These are phyloP conservation scores for Dione juno DNA, from an alignment of 2,888 invertebrate species.

Conservation along the genomic window DNA sequence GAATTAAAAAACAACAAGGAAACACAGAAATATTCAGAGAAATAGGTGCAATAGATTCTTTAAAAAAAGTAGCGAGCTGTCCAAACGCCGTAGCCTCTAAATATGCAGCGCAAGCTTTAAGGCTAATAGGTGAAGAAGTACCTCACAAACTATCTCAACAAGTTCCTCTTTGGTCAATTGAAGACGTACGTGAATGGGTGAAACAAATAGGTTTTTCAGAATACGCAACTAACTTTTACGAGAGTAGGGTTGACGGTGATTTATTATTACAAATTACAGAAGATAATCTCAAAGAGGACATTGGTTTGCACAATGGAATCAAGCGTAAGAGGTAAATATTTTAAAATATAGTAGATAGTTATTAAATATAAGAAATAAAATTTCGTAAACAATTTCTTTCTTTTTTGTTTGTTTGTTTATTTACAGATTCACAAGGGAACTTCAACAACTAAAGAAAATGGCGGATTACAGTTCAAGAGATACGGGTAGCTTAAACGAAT, in stretches of 20 bases:
- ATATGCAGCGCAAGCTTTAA: conserved; percentile 95
- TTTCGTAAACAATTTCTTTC: too few relatives aligned
- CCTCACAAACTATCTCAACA: conserved; percentile 99
- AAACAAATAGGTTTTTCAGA: conserved; percentile 97
- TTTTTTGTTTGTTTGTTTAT: too few relatives aligned
- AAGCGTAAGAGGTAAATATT: conserved; percentile 89
- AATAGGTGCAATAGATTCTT: conserved; percentile 96
- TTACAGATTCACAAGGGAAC: conserved; percentile 93
- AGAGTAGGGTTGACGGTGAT: conserved; percentile 98
- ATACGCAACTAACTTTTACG: conserved; percentile 92
- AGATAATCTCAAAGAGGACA: conserved; percentile 95
- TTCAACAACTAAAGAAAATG: conserved; percentile 96
- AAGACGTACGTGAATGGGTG: conserved; percentile 99
- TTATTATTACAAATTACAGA: conserved; percentile 95
- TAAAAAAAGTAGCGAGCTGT: conserved; percentile 98
- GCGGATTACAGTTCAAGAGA: conserved; percentile 98
- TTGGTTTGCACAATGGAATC: conserved; percentile 96
- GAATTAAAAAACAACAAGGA: conserved; percentile 96
- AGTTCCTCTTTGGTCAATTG: conserved; percentile 98
- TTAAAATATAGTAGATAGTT: too few relatives aligned
- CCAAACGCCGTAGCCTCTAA: conserved; percentile 99
- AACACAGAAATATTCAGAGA: conserved; percentile 95
- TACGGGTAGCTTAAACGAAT: conserved; percentile 93
- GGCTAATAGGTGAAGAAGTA: conserved; percentile 97
- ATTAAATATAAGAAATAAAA: too few relatives aligned